Percentiles rank a stretch among this genome's conserved stretches.
phyloP scores from a whole-genome alignment of 2,888 invertebrate genomes.

The Muschampia staudingeri region DNA sequence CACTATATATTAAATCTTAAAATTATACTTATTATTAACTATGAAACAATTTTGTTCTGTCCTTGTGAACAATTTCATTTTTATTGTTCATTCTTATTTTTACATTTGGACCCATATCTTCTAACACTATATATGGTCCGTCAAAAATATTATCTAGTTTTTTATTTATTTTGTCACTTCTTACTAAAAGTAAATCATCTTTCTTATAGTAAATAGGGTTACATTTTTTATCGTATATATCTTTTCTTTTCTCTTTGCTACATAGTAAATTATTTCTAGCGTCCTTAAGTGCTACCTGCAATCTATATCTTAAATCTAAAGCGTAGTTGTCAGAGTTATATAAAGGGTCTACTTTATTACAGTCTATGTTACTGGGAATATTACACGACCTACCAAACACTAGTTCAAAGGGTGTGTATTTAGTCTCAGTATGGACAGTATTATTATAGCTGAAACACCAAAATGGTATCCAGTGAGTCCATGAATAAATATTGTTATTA shows the following conservation, averaged over 20 bases:
- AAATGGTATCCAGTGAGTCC: background rate
- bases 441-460: background rate
- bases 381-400: background rate
- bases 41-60: constrained; percentile 31
- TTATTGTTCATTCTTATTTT: constrained; percentile 42
- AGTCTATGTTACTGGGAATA: background rate
- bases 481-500: constrained; percentile 5
- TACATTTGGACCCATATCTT: constrained; percentile 54
- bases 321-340: constrained; percentile 39
- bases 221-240: constrained; percentile 43
- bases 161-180: constrained; percentile 45
- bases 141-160: constrained; percentile 53
- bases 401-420: background rate
- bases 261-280: constrained; percentile 36
- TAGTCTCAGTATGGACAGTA: background rate
- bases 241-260: constrained; percentile 50
- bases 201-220: constrained; percentile 48
- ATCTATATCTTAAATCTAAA: constrained; percentile 36
- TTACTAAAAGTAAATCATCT: constrained; percentile 51
- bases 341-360: constrained; percentile 24
- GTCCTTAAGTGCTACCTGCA: constrained; percentile 44
- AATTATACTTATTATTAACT: background rate
- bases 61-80: constrained; percentile 36
- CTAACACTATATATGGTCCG: constrained; percentile 52
- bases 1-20: background rate